Conservation (phyloP, 1,140 invertebrate species). For the Temnothorax longispinosus region DNA sequence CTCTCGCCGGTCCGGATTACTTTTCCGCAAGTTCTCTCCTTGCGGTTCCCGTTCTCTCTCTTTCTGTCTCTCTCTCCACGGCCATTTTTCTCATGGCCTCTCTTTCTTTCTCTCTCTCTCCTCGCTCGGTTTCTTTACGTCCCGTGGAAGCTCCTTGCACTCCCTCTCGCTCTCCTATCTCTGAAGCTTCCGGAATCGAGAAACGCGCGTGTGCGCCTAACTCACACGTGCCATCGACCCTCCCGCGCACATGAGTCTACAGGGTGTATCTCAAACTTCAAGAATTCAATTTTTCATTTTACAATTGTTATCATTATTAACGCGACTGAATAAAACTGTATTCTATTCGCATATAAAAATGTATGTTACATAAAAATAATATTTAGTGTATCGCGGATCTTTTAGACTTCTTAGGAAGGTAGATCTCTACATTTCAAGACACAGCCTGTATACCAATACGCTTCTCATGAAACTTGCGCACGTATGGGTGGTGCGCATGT, state of each 20-base stretch:
- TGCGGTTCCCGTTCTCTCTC: neutral
- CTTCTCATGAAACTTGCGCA: neutral
- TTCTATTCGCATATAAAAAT: neutral
- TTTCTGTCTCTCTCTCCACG: neutral
- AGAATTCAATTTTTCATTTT: neutral
- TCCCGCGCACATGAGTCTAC: neutral
- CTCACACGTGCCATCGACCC: slow-evolving; percentile 20
- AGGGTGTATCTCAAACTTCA: slow-evolving; percentile 4
- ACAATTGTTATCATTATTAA: neutral
- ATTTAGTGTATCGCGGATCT: neutral
- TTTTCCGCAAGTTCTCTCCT: slow-evolving; percentile 69
- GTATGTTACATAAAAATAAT: neutral
- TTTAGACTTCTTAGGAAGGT: neutral
- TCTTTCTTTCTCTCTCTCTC: too few relatives aligned
- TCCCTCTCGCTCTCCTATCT: neutral
- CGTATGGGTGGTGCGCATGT: slow-evolving; percentile 29
- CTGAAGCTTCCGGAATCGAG: slow-evolving; percentile 33
- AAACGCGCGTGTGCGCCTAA: slow-evolving; percentile 16
- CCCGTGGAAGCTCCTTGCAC: neutral
- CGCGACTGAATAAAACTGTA: neutral
- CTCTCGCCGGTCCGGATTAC: slow-evolving; percentile 72
- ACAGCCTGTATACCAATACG: slow-evolving; percentile 21
- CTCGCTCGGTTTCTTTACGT: neutral
- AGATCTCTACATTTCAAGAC: neutral
- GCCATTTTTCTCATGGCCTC: slow-evolving; percentile 1